A percentile compares a stretch with the other conserved stretches of the same genome.
Conservation (phyloP, 2,888 invertebrate genomes). For the Morpho helenor region DNA sequence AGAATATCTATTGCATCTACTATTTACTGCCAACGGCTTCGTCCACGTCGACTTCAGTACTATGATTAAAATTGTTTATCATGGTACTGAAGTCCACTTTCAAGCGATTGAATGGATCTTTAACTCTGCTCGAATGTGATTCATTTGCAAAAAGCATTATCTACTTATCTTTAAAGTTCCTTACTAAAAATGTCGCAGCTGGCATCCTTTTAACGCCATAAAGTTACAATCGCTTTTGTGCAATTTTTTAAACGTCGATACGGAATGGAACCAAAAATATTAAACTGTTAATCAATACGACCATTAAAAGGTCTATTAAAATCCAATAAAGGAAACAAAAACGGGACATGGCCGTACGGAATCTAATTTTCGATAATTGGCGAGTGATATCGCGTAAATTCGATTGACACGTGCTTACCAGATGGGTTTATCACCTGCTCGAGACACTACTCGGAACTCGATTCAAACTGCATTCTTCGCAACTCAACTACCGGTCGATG, state of each 20-base stretch:
- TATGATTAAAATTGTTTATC: too few relatives aligned
- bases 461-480: constrained; percentile 60
- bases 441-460: constrained; percentile 51
- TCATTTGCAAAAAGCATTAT: neutral
- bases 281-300: constrained; percentile 22
- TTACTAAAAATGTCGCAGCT: constrained; percentile 1
- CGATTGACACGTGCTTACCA: constrained; percentile 58
- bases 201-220: constrained; percentile 1
- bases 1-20: too few relatives aligned
- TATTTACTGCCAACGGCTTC: too few relatives aligned
- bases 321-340: constrained; percentile 38
- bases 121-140: too few relatives aligned
- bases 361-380: constrained; percentile 51
- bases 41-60: too few relatives aligned
- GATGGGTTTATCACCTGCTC: constrained; percentile 66
- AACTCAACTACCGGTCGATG: constrained; percentile 49
- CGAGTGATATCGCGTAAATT: constrained; percentile 44
- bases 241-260: constrained; percentile 3
- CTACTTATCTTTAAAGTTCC: neutral
- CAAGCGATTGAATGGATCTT: too few relatives aligned
- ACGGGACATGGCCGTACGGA: constrained; percentile 32
- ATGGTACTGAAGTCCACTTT: too few relatives aligned
- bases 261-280: constrained; percentile 11
- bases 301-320: constrained; percentile 33
- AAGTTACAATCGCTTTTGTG: constrained; percentile 6